Percentiles rank a stretch among this genome's conserved stretches.
Conservation (phyloP, 1,140 invertebrate species). For the Ylistrum balloti region DNA sequence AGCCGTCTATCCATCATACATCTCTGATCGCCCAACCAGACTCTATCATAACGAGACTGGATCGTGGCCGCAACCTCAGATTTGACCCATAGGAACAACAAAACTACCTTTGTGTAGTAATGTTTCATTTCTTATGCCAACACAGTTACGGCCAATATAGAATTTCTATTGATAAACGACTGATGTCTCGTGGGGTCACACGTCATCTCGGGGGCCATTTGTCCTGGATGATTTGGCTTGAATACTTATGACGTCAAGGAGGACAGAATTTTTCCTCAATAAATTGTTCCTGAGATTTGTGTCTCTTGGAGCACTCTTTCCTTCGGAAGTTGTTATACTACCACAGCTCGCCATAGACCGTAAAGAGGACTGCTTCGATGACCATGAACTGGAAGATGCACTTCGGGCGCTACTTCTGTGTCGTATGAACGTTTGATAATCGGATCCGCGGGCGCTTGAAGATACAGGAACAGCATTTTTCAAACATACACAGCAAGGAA, state of each 20-base stretch:
- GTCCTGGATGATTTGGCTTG: constrained; percentile 22
- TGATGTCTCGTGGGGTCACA: background rate
- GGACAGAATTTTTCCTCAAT: constrained; percentile 21
- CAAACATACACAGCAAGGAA: constrained; percentile 14
- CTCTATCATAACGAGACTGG: background rate
- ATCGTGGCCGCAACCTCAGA: background rate
- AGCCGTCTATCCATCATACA: constrained; percentile 7
- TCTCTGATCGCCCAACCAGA: background rate
- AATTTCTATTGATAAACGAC: background rate
- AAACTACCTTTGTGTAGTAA: background rate
- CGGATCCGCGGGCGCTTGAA: background rate
- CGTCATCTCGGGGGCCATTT: constrained; percentile 16
- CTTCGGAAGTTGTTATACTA: background rate
- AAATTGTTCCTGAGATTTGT: constrained; percentile 13
- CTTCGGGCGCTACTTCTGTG: background rate
- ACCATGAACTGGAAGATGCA: background rate
- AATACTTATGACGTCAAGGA: constrained; percentile 26
- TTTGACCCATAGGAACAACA: constrained; percentile 8
- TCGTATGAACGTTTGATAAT: constrained; percentile 23
- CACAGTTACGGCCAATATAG: background rate
- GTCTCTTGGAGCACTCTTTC: background rate
- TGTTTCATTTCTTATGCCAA: constrained; percentile 6
- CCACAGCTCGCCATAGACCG: constrained; percentile 3
- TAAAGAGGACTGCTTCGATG: background rate
- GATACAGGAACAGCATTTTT: background rate